phyloP scores from a whole-genome alignment of 1,140 invertebrate species.

The Anthonomus grandis region DNA sequence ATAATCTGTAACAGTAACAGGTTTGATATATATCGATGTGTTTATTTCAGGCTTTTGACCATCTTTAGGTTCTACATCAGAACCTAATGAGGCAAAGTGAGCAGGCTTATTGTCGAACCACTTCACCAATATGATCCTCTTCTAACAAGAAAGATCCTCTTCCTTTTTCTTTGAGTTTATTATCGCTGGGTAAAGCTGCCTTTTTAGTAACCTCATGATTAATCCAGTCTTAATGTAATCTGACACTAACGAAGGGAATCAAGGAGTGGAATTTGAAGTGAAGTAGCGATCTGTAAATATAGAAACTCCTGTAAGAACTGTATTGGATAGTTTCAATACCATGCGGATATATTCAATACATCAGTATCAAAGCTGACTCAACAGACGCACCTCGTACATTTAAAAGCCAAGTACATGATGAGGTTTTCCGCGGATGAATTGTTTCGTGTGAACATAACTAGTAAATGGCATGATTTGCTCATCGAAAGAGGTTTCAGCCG shows the following conservation, averaged over 20 bases:
- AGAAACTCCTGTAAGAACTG: slow-evolving; percentile 2
- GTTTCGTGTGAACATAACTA: not conserved
- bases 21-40: not conserved
- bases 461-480: slow-evolving; percentile 2
- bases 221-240: slow-evolving; percentile 16
- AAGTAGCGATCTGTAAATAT: slow-evolving; percentile 12
- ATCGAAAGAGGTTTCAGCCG: not conserved
- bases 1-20: not conserved
- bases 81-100: slow-evolving; percentile 1
- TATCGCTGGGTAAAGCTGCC: slow-evolving; percentile 2
- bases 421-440: not conserved
- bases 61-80: slow-evolving; percentile 1
- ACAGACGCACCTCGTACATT: not conserved
- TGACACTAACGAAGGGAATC: slow-evolving; percentile 6
- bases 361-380: not conserved
- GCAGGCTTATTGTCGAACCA: not conserved
- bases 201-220: slow-evolving; percentile 5
- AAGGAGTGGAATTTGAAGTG: slow-evolving; percentile 18
- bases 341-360: not conserved
- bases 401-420: not conserved
- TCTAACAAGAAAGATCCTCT: not conserved
- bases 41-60: slow-evolving; percentile 1
- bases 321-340: slow-evolving; percentile 24
- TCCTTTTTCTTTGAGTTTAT: slow-evolving; percentile 4
- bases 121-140: not conserved